These are phyloP conservation scores for Notamacropus eugenii DNA, from an alignment of 2,797 vertebrate species.

Conservation along the genomic window DNA sequence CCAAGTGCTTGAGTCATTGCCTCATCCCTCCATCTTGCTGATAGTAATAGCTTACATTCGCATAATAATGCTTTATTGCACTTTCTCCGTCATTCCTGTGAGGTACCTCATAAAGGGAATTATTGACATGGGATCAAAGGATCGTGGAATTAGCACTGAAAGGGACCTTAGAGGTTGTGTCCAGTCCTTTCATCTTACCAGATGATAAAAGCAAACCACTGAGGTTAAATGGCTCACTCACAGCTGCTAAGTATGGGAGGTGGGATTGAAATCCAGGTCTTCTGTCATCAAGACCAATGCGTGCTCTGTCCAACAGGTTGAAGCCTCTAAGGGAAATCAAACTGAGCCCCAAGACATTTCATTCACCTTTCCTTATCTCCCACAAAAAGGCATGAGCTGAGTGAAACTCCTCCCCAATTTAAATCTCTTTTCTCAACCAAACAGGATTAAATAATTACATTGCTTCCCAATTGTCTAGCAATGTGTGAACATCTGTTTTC, in stretches of 20 bases:
- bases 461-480: conserved; percentile 21
- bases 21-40: background rate
- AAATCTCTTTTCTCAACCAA: conserved; percentile 5
- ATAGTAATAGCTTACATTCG: background rate
- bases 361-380: background rate
- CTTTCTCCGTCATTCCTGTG: background rate
- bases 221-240: background rate
- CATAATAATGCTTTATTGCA: background rate
- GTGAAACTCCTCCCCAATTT: background rate
- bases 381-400: background rate
- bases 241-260: background rate
- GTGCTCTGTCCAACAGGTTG: background rate
- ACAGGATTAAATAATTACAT: background rate
- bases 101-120: background rate
- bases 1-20: background rate
- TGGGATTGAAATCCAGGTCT: background rate
- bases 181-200: background rate
- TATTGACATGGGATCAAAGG: background rate
- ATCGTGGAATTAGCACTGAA: background rate
- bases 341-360: background rate
- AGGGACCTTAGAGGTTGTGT: background rate
- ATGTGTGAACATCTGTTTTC: background rate
- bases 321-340: background rate
- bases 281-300: background rate
- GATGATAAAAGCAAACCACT: background rate